These are phyloP conservation scores for Glossosoma conforme DNA, from an alignment of 1,140 invertebrate species.

Conservation along the genomic window DNA sequence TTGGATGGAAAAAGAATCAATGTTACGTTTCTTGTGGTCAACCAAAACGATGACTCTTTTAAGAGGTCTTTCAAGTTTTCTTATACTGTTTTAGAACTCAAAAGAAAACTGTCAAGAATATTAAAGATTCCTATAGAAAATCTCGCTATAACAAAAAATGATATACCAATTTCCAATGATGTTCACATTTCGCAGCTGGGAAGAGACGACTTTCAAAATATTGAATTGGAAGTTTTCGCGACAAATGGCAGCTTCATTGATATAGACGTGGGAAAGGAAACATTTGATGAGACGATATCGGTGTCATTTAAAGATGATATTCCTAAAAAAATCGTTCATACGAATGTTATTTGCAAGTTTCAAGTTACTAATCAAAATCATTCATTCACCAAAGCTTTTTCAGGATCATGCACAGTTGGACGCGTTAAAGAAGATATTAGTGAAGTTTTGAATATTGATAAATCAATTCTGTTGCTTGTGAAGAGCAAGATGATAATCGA, in stretches of 20 bases:
- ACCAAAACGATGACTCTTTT: conserved; percentile 24
- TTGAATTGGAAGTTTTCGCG: conserved; percentile 12
- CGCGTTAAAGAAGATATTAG: conserved; percentile 46
- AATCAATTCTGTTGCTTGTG: conserved; percentile 39
- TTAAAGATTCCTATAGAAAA: conserved; percentile 20
- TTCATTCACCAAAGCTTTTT: conserved; percentile 45
- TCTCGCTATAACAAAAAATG: conserved; percentile 17
- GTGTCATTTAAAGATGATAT: conserved; percentile 19
- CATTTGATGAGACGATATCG: conserved; percentile 20
- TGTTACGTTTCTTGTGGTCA: conserved; percentile 17
- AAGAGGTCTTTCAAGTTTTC: conserved; percentile 19
- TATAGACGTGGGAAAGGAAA: conserved; percentile 16
- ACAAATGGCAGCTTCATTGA: conserved; percentile 23
- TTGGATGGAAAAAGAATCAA: conserved; percentile 25
- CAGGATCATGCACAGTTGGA: conserved; percentile 42
- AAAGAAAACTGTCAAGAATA: conserved; percentile 20
- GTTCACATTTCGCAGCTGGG: conserved; percentile 6
- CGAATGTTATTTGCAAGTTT: conserved; percentile 37
- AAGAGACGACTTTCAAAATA: not conserved
- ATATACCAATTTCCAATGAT: conserved; percentile 7
- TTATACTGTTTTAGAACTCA: conserved; percentile 16
- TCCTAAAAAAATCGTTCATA: conserved; percentile 11
- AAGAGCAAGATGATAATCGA: conserved; percentile 39
- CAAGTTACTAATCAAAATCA: conserved; percentile 41
- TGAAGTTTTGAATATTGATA: conserved; percentile 39